A percentile compares a stretch with the other conserved stretches of the same genome.
These are phyloP conservation scores for Drosophila malerkotliana DNA, from an alignment of 1,140 invertebrate genomes.

Conservation along the genomic window DNA sequence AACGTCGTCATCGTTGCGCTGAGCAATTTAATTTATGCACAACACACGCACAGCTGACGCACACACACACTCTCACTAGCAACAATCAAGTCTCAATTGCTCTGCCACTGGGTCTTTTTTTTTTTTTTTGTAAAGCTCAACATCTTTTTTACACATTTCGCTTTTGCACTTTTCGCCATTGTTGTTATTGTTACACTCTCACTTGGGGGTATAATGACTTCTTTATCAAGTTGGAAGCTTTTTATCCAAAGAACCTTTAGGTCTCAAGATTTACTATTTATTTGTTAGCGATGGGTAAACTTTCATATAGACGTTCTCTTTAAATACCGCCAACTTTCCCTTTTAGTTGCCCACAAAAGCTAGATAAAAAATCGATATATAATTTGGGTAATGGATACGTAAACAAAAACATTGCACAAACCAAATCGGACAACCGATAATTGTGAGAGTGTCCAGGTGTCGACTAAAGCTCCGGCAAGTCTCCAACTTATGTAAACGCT, in stretches of 20 bases:
- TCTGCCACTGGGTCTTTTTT: slow-evolving; percentile 4
- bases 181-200: slow-evolving; percentile 55
- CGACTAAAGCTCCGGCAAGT: slow-evolving; percentile 1
- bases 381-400: slow-evolving; percentile 12
- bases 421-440: slow-evolving; percentile 16
- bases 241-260: no score
- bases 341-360: background rate
- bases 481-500: slow-evolving; percentile 72
- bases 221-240: background rate
- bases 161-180: slow-evolving; percentile 55
- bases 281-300: no score
- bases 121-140: slow-evolving; percentile 41
- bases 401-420: slow-evolving; percentile 15
- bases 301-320: no score
- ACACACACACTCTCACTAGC: slow-evolving; percentile 20
- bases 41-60: slow-evolving; percentile 41
- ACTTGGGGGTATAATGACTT: background rate
- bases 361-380: slow-evolving; percentile 16
- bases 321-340: no score
- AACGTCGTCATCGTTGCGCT: slow-evolving; percentile 70
- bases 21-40: slow-evolving; percentile 77
- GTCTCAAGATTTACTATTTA: no score
- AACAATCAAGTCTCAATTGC: slow-evolving; percentile 59
- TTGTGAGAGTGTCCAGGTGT: slow-evolving; percentile 41
- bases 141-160: slow-evolving; percentile 32